Percentiles rank a stretch among this genome's conserved stretches.
These are phyloP conservation scores for Palloptera scutellata DNA, from an alignment of 2,888 invertebrate species.

Conservation along the genomic window DNA sequence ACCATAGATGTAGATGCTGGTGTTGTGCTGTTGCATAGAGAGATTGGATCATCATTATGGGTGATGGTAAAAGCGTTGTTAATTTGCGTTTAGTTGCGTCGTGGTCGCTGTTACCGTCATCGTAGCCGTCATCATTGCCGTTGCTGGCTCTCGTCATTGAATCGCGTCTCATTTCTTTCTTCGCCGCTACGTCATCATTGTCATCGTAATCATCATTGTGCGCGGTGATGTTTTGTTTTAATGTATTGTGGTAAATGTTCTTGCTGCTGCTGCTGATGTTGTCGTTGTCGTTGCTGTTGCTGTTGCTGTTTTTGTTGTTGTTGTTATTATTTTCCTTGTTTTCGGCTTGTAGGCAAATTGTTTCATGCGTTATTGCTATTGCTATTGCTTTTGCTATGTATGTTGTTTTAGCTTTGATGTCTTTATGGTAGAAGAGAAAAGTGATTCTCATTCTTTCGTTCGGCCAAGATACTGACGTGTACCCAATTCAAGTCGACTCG, in stretches of 20 bases:
- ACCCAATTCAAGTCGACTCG: constrained; percentile 29
- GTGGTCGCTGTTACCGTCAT: constrained; percentile 14
- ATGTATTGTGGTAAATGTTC: constrained; percentile 27
- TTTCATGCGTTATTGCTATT: constrained; percentile 33
- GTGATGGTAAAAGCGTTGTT: constrained; percentile 29
- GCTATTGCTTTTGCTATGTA: too few relatives aligned
- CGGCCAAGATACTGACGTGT: constrained; percentile 22
- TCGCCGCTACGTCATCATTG: background rate
- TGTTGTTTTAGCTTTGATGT: too few relatives aligned
- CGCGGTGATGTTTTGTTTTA: constrained; percentile 10
- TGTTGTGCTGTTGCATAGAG: background rate
- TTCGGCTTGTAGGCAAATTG: constrained; percentile 54
- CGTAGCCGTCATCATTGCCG: constrained; percentile 15
- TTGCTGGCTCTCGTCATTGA: constrained; percentile 4
- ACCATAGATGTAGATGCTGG: too few relatives aligned
- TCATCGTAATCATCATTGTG: constrained; percentile 10
- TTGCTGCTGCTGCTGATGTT: too few relatives aligned
- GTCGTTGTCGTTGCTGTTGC: too few relatives aligned
- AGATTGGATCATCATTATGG: constrained; percentile 16
- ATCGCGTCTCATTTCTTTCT: background rate
- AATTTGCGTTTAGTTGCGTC: constrained; percentile 33
- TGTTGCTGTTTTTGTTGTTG: too few relatives aligned
- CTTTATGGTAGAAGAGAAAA: constrained; percentile 24
- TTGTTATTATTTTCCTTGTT: constrained; percentile 38
- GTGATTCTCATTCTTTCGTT: constrained; percentile 32